Conservation (phyloP, 2,797 vertebrate species). For the Acrocephalus scirpaceus region DNA sequence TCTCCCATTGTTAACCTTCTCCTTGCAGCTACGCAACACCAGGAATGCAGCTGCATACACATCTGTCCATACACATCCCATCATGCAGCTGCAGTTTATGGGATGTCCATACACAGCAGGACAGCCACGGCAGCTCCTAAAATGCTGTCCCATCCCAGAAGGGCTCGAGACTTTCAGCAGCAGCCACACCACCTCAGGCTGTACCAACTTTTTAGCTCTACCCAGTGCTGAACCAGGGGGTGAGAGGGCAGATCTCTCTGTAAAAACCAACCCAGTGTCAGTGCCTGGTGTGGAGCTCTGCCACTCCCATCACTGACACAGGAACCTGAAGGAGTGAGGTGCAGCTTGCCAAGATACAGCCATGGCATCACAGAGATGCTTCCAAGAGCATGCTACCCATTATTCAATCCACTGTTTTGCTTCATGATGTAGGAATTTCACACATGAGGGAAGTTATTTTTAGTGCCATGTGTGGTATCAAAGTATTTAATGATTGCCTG, state of each 20-base stretch:
- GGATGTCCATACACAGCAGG: not conserved
- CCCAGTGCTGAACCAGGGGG: not conserved
- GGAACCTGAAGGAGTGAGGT: not conserved
- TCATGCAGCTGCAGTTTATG: too few relatives aligned
- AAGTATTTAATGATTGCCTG: not conserved
- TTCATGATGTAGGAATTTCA: not conserved
- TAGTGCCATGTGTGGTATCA: not conserved
- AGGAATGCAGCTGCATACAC: fast-evolving
- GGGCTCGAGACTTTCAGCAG: not conserved
- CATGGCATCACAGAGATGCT: not conserved
- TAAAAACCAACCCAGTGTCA: not conserved
- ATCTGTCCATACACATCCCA: not conserved
- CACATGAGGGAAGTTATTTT: not conserved
- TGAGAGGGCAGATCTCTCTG: fast-evolving
- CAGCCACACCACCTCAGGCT: not conserved
- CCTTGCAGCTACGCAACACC: not conserved
- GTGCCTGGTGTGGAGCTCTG: too few relatives aligned
- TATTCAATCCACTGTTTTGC: not conserved
- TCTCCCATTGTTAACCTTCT: not conserved
- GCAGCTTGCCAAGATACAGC: not conserved
- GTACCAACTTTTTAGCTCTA: not conserved
- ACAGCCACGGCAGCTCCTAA: not conserved
- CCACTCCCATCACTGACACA: fast-evolving
- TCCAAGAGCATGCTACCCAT: not conserved
- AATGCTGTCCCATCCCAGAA: not conserved